These are phyloP conservation scores for Drosophila takahashii DNA, from an alignment of 1,140 invertebrate species.

Conservation along the genomic window DNA sequence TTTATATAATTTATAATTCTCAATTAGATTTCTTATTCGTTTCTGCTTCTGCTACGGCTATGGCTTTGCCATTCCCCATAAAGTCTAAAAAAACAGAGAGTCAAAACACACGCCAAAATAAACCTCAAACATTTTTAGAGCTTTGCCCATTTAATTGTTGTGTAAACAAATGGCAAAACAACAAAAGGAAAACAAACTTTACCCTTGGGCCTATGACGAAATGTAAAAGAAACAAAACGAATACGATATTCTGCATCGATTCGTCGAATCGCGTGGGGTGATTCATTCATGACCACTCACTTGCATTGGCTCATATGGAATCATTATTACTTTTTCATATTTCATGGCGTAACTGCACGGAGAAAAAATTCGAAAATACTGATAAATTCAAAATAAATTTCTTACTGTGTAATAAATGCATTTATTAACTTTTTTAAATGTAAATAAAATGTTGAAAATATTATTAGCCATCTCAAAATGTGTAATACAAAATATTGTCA, in stretches of 20 bases:
- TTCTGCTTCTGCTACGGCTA: background rate
- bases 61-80: constrained; percentile 2
- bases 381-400: too few species aligned
- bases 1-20: constrained; percentile 58
- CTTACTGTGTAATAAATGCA: too few species aligned
- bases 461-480: too few species aligned
- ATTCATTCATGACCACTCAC: constrained; percentile 40
- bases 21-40: constrained; percentile 39
- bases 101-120: background rate
- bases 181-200: constrained; percentile 15
- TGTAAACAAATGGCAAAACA: constrained; percentile 58
- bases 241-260: constrained; percentile 45
- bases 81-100: constrained; percentile 8
- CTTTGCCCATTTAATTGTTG: constrained; percentile 67
- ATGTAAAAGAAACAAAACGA: constrained; percentile 12
- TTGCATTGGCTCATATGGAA: constrained; percentile 10
- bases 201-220: constrained; percentile 37
- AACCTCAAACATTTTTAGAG: constrained; percentile 50
- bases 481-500: too few species aligned
- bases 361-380: background rate
- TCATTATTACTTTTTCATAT: background rate
- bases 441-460: too few species aligned
- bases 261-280: constrained; percentile 40
- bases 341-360: constrained; percentile 13
- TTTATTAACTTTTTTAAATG: background rate